Evolutionary conservation across 1,140 invertebrate species (phyloP).

Genomic region (Sipha flava): DNA sequence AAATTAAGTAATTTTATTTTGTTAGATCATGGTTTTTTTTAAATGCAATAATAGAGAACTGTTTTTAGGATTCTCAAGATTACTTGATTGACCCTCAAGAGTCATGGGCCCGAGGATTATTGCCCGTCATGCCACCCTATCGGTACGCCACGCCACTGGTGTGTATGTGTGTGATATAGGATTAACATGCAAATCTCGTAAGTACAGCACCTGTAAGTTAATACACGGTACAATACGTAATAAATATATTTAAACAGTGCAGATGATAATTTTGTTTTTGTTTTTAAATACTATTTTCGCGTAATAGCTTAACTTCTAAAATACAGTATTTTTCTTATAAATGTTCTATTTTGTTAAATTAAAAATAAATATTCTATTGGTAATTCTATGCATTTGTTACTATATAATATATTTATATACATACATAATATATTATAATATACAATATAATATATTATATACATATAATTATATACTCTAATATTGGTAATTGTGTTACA

Average conservation of each 20-base stretch:
- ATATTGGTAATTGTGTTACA: not conserved
- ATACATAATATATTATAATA: not conserved
- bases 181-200: conserved; percentile 14
- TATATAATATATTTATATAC: not conserved
- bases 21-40: no score
- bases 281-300: not conserved
- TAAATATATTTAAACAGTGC: not conserved
- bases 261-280: not conserved
- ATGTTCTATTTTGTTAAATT: no score
- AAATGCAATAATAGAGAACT: no score
- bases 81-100: no score
- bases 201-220: not conserved
- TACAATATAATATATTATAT: not conserved
- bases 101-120: no score
- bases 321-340: not conserved
- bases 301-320: not conserved
- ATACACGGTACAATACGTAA: not conserved
- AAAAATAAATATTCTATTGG: not conserved
- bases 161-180: no score
- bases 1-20: no score
- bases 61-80: no score
- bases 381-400: not conserved
- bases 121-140: no score
- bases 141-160: no score
- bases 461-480: not conserved